Evolutionary conservation across 2,888 invertebrate species (phyloP).

Genomic region (Limenitis camilla): DNA sequence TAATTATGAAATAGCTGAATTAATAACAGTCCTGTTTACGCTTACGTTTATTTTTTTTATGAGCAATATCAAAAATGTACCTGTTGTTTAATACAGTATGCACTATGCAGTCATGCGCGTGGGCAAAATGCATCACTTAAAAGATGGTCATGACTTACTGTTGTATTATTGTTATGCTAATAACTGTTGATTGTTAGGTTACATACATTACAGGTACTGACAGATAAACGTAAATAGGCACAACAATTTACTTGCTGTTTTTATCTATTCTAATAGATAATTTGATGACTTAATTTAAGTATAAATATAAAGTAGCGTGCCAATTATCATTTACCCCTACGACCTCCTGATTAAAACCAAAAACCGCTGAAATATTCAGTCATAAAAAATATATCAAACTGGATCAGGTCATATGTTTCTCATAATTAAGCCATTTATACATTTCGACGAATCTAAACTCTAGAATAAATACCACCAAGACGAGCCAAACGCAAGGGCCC

Average conservation of each 20-base stretch:
- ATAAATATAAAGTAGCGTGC: too few relatives aligned
- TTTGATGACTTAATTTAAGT: too few relatives aligned
- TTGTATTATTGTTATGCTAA: conserved; percentile 20
- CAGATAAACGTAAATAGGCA: not conserved
- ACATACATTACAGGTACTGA: not conserved
- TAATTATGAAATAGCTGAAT: conserved; percentile 1
- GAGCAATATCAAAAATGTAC: not conserved
- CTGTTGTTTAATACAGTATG: not conserved
- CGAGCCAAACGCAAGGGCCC: too few relatives aligned
- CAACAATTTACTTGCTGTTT: not conserved
- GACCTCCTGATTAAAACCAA: too few relatives aligned
- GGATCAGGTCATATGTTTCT: too few relatives aligned
- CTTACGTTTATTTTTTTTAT: conserved; percentile 7
- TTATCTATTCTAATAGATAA: not conserved
- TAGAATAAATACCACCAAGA: too few relatives aligned
- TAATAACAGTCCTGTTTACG: not conserved
- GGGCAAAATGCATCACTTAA: conserved; percentile 13
- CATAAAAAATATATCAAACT: too few relatives aligned
- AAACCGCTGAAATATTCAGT: too few relatives aligned
- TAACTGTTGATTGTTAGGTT: conserved; percentile 9
- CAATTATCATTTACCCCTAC: too few relatives aligned
- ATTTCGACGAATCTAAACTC: too few relatives aligned
- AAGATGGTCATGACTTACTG: conserved; percentile 23
- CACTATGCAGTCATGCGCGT: conserved; percentile 5
- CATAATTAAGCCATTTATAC: too few relatives aligned